Evolutionary conservation across 2,888 invertebrate genomes (phyloP).

Genomic region (Ectemnius continuus): DNA sequence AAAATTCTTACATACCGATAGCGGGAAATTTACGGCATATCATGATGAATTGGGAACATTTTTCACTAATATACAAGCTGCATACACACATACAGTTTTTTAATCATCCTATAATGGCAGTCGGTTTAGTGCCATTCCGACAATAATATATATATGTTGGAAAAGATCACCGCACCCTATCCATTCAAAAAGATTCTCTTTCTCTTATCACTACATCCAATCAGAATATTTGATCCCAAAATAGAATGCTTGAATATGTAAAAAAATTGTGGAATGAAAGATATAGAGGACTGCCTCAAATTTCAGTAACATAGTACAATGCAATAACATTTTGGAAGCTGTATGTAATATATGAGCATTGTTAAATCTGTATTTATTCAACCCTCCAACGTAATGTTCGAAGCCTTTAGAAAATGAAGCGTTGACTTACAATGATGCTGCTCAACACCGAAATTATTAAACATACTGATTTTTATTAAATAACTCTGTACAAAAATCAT

Average conservation of each 20-base stretch:
- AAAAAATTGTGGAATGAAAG: too few species aligned
- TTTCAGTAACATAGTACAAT: too few species aligned
- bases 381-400: not conserved
- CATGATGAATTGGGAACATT: constrained; percentile 66
- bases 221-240: too few species aligned
- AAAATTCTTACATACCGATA: constrained; percentile 60
- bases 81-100: constrained; percentile 57
- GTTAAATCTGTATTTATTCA: constrained; percentile 6
- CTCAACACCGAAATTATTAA: constrained; percentile 7
- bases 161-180: too few species aligned
- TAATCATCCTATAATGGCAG: constrained; percentile 54
- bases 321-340: not conserved
- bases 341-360: constrained; percentile 5
- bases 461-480: constrained; percentile 36
- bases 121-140: constrained; percentile 50
- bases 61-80: constrained; percentile 70
- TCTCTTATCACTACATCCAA: too few species aligned
- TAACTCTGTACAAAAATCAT: constrained; percentile 73
- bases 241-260: too few species aligned
- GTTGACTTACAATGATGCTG: too few species aligned
- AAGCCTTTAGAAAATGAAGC: too few species aligned
- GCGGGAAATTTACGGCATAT: constrained; percentile 65
- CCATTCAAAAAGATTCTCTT: too few species aligned
- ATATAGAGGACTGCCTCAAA: too few species aligned
- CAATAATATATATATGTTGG: constrained; percentile 49